These are phyloP conservation scores for Heliconius nattereri DNA, from an alignment of 1,140 invertebrate species.

Conservation along the genomic window DNA sequence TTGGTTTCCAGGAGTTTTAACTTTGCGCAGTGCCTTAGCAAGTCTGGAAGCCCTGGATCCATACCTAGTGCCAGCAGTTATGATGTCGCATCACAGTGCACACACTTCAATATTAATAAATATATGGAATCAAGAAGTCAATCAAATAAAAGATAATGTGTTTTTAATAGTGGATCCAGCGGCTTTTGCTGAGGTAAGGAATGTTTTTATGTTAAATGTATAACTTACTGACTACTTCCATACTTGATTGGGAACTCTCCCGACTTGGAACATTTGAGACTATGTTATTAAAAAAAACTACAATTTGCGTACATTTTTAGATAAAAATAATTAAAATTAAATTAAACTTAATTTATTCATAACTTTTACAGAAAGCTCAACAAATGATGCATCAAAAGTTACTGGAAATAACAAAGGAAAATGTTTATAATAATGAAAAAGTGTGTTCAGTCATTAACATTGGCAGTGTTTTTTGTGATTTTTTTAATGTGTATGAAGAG, in stretches of 20 bases:
- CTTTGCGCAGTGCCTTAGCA: constrained; percentile 83
- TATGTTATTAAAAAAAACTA: too few species aligned
- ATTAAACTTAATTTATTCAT: constrained; percentile 12
- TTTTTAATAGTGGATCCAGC: constrained; percentile 85
- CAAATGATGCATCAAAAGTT: constrained; percentile 71
- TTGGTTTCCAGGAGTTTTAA: constrained; percentile 80
- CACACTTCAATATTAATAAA: constrained; percentile 79
- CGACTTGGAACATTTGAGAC: too few species aligned
- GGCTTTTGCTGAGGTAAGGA: constrained; percentile 83
- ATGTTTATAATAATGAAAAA: constrained; percentile 53
- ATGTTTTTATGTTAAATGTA: neutral
- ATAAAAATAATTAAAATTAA: neutral
- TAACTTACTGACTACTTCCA: too few species aligned
- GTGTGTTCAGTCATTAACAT: constrained; percentile 67
- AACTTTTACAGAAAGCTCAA: constrained; percentile 63
- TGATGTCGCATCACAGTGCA: constrained; percentile 71
- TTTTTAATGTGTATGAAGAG: constrained; percentile 66
- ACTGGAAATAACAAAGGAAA: constrained; percentile 55
- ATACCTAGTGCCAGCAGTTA: constrained; percentile 83
- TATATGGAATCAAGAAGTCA: constrained; percentile 83
- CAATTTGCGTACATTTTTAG: too few species aligned
- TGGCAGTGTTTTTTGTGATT: constrained; percentile 66
- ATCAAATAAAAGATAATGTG: constrained; percentile 81
- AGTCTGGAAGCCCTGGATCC: constrained; percentile 85
- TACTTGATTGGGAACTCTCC: too few species aligned